These are phyloP conservation scores for Listronotus bonariensis DNA, from an alignment of 1,140 invertebrate species.

Conservation along the genomic window DNA sequence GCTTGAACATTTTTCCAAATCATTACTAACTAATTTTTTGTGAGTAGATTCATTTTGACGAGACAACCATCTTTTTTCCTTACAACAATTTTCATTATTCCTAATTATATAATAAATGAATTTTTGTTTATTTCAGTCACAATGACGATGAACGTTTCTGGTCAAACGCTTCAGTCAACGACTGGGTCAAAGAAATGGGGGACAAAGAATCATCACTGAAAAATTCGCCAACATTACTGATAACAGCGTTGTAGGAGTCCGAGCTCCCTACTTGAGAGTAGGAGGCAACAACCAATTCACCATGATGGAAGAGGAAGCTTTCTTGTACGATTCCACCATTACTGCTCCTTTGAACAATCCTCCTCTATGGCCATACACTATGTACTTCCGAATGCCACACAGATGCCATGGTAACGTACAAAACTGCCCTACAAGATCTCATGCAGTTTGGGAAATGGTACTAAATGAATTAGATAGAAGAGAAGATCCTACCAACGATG, in stretches of 20 bases:
- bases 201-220: slow-evolving; percentile 90
- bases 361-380: slow-evolving; percentile 95
- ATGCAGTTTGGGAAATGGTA: slow-evolving; percentile 98
- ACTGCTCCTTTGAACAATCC: slow-evolving; percentile 90
- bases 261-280: slow-evolving; percentile 89
- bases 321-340: slow-evolving; percentile 94
- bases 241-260: slow-evolving; percentile 91
- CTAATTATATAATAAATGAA: no score
- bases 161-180: slow-evolving; percentile 90
- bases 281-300: slow-evolving; percentile 97
- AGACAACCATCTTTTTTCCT: no score
- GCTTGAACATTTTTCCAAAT: no score
- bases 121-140: slow-evolving; percentile 66
- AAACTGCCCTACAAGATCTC: slow-evolving; percentile 87
- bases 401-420: slow-evolving; percentile 92
- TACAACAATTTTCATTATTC: no score
- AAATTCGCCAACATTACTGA: slow-evolving; percentile 93
- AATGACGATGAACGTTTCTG: slow-evolving; percentile 93
- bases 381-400: slow-evolving; percentile 97
- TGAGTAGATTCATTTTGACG: no score
- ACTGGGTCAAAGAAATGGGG: slow-evolving; percentile 98
- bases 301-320: slow-evolving; percentile 97
- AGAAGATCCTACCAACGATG: slow-evolving; percentile 89
- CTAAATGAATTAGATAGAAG: slow-evolving; percentile 93
- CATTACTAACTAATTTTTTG: no score